Percentiles rank a stretch among this genome's conserved stretches.
Evolutionary conservation across 2,888 invertebrate species (phyloP).

Genomic region (Desoria tigrina): DNA sequence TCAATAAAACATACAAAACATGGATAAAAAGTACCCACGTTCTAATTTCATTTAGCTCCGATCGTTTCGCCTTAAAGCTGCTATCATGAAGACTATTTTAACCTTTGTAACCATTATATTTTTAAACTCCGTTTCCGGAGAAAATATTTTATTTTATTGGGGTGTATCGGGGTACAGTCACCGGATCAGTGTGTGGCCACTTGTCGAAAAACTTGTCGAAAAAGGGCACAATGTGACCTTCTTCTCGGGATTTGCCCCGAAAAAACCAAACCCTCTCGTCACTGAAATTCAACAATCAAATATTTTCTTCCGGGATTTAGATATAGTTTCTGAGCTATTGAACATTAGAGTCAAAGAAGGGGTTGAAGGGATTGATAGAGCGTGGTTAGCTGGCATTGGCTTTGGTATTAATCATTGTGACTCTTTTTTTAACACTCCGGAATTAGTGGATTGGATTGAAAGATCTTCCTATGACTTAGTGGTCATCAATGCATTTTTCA

Average conservation of each 20-base stretch:
- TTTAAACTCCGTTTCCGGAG: neutral
- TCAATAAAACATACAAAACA: no score
- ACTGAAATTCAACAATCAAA: neutral
- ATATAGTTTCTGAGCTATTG: no score
- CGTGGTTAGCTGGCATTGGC: neutral
- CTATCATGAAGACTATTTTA: no score
- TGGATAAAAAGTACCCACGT: no score
- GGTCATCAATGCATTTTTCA: conserved; percentile 41
- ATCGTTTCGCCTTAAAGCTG: no score
- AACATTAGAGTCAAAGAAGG: conserved; percentile 20
- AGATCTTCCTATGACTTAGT: conserved; percentile 42
- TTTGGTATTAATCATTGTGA: conserved; percentile 32
- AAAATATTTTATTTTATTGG: conserved; percentile 38
- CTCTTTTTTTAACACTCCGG: conserved; percentile 18
- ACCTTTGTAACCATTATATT: no score
- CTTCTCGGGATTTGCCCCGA: conserved; percentile 30
- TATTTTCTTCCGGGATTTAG: no score
- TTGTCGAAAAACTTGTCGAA: conserved; percentile 36
- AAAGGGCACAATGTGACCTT: conserved; percentile 44
- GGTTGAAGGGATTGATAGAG: neutral
- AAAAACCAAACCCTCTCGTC: conserved; percentile 37
- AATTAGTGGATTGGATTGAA: conserved; percentile 35
- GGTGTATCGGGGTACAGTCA: conserved; percentile 28
- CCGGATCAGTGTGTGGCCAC: conserved; percentile 39
- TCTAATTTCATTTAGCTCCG: no score